Evolutionary conservation across 2,888 invertebrate genomes (phyloP), one percentile per base, ranked within the genome.

Genomic region (Cantharis rufa): DNA sequence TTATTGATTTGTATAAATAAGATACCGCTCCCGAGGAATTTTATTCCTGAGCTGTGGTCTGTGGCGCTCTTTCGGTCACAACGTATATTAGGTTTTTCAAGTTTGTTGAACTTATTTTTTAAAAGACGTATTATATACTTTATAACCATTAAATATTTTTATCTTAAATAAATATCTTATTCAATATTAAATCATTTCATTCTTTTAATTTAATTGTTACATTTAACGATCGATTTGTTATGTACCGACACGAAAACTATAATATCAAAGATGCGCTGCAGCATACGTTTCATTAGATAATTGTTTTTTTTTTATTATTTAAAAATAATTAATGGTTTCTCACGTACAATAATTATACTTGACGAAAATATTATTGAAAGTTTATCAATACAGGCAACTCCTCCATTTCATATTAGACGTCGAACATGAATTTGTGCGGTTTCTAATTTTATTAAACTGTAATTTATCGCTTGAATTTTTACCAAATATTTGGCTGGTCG

Each of bases 21-120:
- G 66, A 68, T 48, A 15, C 66, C 48, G 24, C 62, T 62, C 27
- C 62, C 66, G 66, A 72, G 69, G 32, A 68, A 69, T 74, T 74
- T 70, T 63, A 21, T 69, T 70, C 48, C 70, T 64, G 63, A 63
- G 63, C 62, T 74, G 70, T 74, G 48, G 24, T 74, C 63, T 27
- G 48, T 21, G 70, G 64, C 74, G 70, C 64, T 70, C 74, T 32
- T 61, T 72, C 68, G 69, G 73, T 73, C 73, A 69, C 24, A 73
- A 69, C 73, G 72, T 48, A 72, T 32, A 62, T 73, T 69, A 62
- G 28, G 61, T 69, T 69, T 61, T 63, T 64, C 24, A 70, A 74
- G 74, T 74, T 74, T 74, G 62, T 70, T 74, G 74, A 74, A 74
- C 74, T 48, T 48, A 48, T 48, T 48, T 48, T 32, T 48, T 48